phyloP scores from a whole-genome alignment of 1,140 invertebrate species.

The Neuroterus valhalla region DNA sequence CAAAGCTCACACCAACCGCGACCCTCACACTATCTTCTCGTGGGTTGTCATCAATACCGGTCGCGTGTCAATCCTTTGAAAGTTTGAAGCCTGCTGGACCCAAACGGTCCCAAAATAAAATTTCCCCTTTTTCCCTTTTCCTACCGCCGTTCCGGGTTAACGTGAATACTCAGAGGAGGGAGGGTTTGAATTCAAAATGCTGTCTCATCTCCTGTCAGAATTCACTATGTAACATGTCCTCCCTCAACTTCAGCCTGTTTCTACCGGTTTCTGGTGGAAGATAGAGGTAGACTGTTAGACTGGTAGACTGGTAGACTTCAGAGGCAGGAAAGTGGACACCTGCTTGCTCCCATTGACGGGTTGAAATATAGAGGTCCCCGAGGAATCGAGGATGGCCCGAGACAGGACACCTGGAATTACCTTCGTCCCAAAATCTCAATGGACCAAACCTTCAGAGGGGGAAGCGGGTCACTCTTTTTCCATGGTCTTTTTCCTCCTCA shows the following conservation, averaged over 20 bases:
- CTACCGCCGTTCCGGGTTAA: constrained; percentile 32
- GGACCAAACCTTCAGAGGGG: constrained; percentile 1
- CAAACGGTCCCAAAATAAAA: constrained; percentile 50
- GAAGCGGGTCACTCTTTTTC: constrained; percentile 2
- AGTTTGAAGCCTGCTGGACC: constrained; percentile 54
- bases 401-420: constrained; percentile 63
- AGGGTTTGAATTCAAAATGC: constrained; percentile 23
- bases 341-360: constrained; percentile 65
- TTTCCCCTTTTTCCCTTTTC: constrained; percentile 41
- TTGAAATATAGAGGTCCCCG: constrained; percentile 65
- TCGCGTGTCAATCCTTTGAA: constrained; percentile 67
- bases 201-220: constrained; percentile 40
- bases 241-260: constrained; percentile 37
- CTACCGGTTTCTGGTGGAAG: not conserved
- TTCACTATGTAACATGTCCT: no score
- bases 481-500: not conserved
- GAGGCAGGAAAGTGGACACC: constrained; percentile 56
- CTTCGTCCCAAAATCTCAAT: constrained; percentile 40
- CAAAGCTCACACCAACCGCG: no score
- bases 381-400: constrained; percentile 39
- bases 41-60: constrained; percentile 50
- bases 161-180: not conserved
- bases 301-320: no score
- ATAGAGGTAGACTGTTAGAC: no score
- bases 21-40: no score